Conservation (phyloP, 2,113 vertebrate genomes). For the Gasterosteus nipponicus region DNA sequence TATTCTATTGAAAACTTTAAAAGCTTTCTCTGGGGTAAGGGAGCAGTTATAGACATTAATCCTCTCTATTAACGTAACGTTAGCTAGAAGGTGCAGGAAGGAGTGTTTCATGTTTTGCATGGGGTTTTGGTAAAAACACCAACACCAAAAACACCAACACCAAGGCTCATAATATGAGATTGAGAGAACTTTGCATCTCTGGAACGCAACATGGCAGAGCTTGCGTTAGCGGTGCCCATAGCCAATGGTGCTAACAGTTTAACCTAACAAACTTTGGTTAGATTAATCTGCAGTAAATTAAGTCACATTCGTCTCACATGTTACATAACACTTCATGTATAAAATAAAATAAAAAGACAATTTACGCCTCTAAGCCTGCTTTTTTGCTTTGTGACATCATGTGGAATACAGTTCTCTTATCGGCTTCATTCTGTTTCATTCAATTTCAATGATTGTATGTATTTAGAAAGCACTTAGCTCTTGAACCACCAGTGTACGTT, state of each 20-base stretch:
- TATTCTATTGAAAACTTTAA: neutral
- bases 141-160: too few relatives aligned
- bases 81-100: neutral
- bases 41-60: too few relatives aligned
- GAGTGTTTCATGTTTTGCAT: too few relatives aligned
- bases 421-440: neutral
- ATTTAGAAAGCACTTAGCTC: neutral
- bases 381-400: too few relatives aligned
- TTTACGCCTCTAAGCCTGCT: neutral
- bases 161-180: neutral
- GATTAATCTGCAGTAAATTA: too few relatives aligned
- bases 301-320: neutral
- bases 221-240: too few relatives aligned
- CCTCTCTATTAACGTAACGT: neutral
- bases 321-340: neutral
- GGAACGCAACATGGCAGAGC: too few relatives aligned
- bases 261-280: too few relatives aligned
- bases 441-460: neutral
- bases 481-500: neutral
- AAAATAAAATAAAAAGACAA: neutral
- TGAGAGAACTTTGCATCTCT: neutral
- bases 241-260: too few relatives aligned
- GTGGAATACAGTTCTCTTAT: neutral
- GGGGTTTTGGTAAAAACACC: neutral
- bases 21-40: too few relatives aligned